Evolutionary conservation across 2,113 vertebrate species (phyloP), one percentile per base, ranked within the genome.

Genomic region (Pituophis catenifer): DNA sequence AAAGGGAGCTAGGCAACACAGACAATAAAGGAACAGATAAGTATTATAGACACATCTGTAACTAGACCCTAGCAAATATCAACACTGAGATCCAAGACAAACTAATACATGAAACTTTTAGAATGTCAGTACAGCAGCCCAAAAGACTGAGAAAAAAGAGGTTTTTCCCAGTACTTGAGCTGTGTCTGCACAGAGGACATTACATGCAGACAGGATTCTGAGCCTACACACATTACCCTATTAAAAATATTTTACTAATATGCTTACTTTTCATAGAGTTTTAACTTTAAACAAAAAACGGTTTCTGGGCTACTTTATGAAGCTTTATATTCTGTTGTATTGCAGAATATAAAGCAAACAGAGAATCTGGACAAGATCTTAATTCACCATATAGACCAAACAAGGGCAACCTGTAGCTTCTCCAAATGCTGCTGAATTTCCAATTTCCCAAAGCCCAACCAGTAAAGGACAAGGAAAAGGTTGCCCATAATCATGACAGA

Each of bases 31-130:
- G 88, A 70, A 87, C 70, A 93, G 93, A 89, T 89, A 92, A 92
- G 93, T 70, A 94, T 92, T 94, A 94, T 58, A 87, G 88, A 90
- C 93, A 86, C 88, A 90, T 87, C 93, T 94, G 91, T 86, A 70
- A 90, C 88, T 92, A 3, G 90, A 91, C 94, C 94, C 0, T 12
- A 50, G 53, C 26, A 94, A 91, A 95, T 95, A 94, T 87, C 5
- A 9, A 7, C 26, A 93, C 50, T 90, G 33, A 94, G 59, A 89
- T 95, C 70, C 93, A n/a, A 89, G 89, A 90, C 0, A 0, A 91
- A 54, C 26, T 33, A 92, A 57, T 54, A 90, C 90, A 65, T 38
- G 58, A 70, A 95, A 94, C 93, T 94, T 86, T 89, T 24, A 88
- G 89, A 81, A 70, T 86, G 90, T 58, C 90, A 65, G 58, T 26